Evolutionary conservation across 2,113 vertebrate genomes (phyloP).

Genomic region (Melanerpes formicivorus): DNA sequence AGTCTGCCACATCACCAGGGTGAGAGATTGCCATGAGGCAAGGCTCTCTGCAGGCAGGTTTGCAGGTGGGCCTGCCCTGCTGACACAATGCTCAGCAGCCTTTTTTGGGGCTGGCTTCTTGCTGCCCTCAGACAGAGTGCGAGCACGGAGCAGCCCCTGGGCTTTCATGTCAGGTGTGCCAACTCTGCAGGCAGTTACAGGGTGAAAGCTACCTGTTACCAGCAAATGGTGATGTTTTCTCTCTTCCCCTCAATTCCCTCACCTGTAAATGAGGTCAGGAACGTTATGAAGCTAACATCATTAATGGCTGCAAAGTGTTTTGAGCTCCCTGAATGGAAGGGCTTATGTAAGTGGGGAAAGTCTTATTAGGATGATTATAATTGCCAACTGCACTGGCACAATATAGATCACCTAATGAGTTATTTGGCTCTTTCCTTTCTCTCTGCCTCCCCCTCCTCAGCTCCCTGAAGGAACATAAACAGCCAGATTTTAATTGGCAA

Average conservation of each 20-base stretch:
- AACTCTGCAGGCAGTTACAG: not conserved
- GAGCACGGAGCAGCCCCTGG: not conserved
- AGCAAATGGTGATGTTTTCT: slow-evolving; percentile 35
- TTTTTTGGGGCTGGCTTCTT: not conserved
- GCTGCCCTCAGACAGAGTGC: not conserved
- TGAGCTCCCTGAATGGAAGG: slow-evolving; percentile 39
- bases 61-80: not conserved
- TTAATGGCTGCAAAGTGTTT: slow-evolving; percentile 60
- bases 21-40: not conserved
- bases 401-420: slow-evolving; percentile 55
- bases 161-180: not conserved
- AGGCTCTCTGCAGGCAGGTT: not conserved
- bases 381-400: slow-evolving; percentile 26
- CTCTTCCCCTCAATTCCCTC: slow-evolving; percentile 40
- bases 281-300: slow-evolving; percentile 39
- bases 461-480: slow-evolving; percentile 41
- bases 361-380: slow-evolving; percentile 60
- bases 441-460: not conserved
- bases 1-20: not conserved
- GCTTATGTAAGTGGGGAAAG: slow-evolving; percentile 28
- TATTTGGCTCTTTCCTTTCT: slow-evolving; percentile 44
- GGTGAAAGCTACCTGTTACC: not conserved
- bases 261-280: slow-evolving; percentile 32
- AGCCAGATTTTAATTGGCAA: slow-evolving; percentile 50
- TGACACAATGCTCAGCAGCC: not conserved